Evolutionary conservation across 2,113 vertebrate genomes (phyloP), one percentile per base, ranked within the genome.

Genomic region (Caranx ignobilis): DNA sequence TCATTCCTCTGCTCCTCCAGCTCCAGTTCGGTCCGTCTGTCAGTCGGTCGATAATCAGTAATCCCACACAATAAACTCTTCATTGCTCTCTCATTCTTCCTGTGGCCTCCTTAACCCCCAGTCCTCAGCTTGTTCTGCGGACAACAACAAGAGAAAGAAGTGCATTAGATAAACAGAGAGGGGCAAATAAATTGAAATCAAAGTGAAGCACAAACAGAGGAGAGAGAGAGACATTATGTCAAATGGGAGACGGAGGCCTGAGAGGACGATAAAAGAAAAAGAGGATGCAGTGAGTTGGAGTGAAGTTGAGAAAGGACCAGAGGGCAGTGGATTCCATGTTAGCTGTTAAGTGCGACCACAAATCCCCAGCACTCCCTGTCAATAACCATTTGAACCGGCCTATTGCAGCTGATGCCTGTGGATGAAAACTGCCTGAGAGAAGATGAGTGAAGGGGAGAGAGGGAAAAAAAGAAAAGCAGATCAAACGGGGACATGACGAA

Each of bases 121-220:
- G 94, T 94, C 82, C 91, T 94, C 88, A 94, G 71, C 93, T 95
- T 94, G 84, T 87, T 94, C 95, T 96, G 89, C 48, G 81, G 73
- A 78, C 16, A 8, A 50, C 55, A 82, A 72, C n/a, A 52, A 52
- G 47, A 76, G 69, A 54, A 56, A 37, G 52, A 65, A 62, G 75
- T n/a, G 77, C 21, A 43, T 83, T 15, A 83, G 80, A 81, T 59
- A 60, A 48, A 71, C 0, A 9, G 34, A 59, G 31, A 41, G 18
- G 6, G 18, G 6, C 21, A 37, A 71, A 75, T 64, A 21, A 63
- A 82, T 45, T 9, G 3, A 56, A 66, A 66, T 57, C 9, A 48
- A 34, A 71, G 26, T 77, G 68, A 59, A 7, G 52, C 67, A 52
- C 31, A 79, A 80, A 73, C 48, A 68, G 34, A n/a, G 16, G 21